Base-by-base conservation (phyloP, 2,113 vertebrate genomes). In the Brachypteracias leptosomus region DNA sequence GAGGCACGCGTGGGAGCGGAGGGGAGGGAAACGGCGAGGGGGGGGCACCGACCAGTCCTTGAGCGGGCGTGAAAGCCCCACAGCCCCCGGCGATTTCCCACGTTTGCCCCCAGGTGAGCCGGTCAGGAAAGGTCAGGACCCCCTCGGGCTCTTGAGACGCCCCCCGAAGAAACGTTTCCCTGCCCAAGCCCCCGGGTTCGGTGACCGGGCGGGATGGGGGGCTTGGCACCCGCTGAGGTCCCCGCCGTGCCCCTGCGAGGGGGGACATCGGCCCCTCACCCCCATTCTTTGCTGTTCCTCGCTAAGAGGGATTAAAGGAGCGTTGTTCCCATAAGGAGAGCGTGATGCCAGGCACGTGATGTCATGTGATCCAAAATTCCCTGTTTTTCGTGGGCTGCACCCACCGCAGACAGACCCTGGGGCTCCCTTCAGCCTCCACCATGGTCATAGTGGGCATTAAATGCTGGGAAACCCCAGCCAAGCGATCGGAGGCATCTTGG, bases 401-500 rank as follows among this genome's bases (percentile, higher is more conserved):
- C 58, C n/a, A n/a, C 57, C 55, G 11, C 31, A 28, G 19, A 9
- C n/a, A 6, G n/a, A 7, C 9, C 22, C 4, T 0, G 59, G 35
- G 35, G 59, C 14, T 61, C 61, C 59, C 24, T 26, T 35, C n/a
- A 14, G 51, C 51, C 49, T 18, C 49, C 49, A 22, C 49, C 49
- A n/a, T n/a, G n/a, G n/a, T n/a, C 47, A 49, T 19, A 21, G 26
- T 54, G 52, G 52, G 26, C 52, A 54, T 16, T 16, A 28, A 54
- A 28, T 14, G 26, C 52, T 7, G 52, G 52, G 26, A 29, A 54
- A 54, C 25, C 26, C 26, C 51, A 28, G 14, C 28, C 11, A 17
- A 51, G 29, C 15, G 5, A 9, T 16, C 2, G 55, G 46, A 44
- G 36, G 19, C 38, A 26, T 4, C 22, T 2, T 7, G 0, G 6